Base-by-base conservation (phyloP, 2,888 invertebrate species). In the Lydus trimaculatus region DNA sequence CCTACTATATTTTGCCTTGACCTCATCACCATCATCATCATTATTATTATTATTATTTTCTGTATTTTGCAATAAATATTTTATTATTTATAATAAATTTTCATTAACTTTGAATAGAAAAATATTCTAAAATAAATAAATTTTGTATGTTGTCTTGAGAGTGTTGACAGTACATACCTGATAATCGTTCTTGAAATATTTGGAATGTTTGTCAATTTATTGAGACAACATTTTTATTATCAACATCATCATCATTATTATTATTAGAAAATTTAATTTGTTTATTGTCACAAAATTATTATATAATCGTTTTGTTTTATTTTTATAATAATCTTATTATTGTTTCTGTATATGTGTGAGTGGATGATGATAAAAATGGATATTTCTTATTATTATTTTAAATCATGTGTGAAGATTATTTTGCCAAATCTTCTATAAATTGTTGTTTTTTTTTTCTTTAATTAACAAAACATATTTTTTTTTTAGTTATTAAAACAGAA, bases 1-100 rank as follows among this genome's bases (percentile, higher is more conserved):
- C 56, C 56, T n/a, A 28, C 56, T 28, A 56, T 28, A 56, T 56
- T 56, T 28, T 56, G 15, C 56, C 56, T 56, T 56, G 56, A 56
- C 56, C 56, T 56, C 56, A 56, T 56, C 56, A 56, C 5, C 13
- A 23, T 23, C 25, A 52, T n/a, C n/a, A n/a, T n/a, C n/a, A n/a
- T n/a, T n/a, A n/a, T n/a, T n/a, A n/a, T n/a, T n/a, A n/a, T n/a
- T n/a, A n/a, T n/a, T n/a, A 48, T 20, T 20, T 20, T 48, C 48
- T 56, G n/a, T 28, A 56, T 25, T 56, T 56, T 56, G 56, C 56
- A 25, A 56, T 56, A 56, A 43, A 6, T 28, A 56, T 28, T 56
- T 5, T 56, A 28, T 15, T 28, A 25, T 25, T 11, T 25, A 56
- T 56, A 15, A 7, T 48, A 48, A 9, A 28, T 28, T 28, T 28